Base-by-base conservation (phyloP, 1,140 invertebrate species). In the Cepaea nemoralis region DNA sequence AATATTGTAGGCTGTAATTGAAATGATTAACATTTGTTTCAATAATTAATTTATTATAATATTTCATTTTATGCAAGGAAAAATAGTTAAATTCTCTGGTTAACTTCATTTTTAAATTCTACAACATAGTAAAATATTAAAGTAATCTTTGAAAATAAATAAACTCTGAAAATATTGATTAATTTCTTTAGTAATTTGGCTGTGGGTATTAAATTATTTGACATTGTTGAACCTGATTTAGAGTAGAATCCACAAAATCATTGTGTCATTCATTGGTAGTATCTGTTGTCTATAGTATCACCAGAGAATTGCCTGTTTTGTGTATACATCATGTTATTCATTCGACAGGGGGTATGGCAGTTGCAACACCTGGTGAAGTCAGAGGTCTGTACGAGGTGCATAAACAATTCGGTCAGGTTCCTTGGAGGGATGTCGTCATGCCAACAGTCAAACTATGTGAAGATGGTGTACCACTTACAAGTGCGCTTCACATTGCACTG, bases 401-500 rank as follows among this genome's bases (percentile, higher is more conserved):
- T 0, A 16, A 37, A 67, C 45, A 33, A 50, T 69, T 66, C 45
- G 77, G 59, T 22, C 14, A 69, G 31, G 77, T 79, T 33, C 27
- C 59, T 45, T 66, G 59, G 77, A 67, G 63, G 22, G 77, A 45
- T 33, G n/a, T 66, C 69, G 77, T 78, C 35, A 74, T 74, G 42
- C 71, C 71, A 50, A 74, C 71, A 45, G 71, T 74, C 42, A 74
- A 74, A 74, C 71, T 74, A 1, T 74, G 71, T 45, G 37, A 45
- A 48, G 42, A 74, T 45, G 71, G 71, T 74, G 71, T 48, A 74
- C 71, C 71, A 79, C 45, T 66, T 27, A 69, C 66, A 6, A 67
- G 63, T 35, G 77, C 66, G n/a, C 45, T 66, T 27, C 59, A 67
- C 19, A 55, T 66, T 45, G 77, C 50, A 75, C n/a, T 33, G 16